Percentiles rank a stretch among this genome's conserved stretches.
Evolutionary conservation across 2,797 vertebrate species (phyloP).

Genomic region (Myripristis murdjan): DNA sequence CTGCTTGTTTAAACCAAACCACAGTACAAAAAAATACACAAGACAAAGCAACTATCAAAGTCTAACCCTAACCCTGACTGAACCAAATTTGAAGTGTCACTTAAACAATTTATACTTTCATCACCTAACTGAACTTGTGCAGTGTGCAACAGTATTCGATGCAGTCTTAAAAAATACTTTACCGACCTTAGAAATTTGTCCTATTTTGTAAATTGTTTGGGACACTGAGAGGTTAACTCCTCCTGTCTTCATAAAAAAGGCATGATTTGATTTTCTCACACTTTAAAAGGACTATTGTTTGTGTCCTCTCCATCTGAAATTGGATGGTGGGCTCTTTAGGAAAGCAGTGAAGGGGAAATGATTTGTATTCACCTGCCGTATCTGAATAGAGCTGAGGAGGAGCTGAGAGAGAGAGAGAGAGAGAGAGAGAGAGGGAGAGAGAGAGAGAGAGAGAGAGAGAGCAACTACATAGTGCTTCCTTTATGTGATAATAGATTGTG

Average conservation of each 20-base stretch:
- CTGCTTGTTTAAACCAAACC: background rate
- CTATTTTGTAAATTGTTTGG: slow-evolving; percentile 25
- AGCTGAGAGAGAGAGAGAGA: too few relatives aligned
- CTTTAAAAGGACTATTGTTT: slow-evolving; percentile 85
- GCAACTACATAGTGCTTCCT: slow-evolving; percentile 74
- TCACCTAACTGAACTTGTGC: too few relatives aligned
- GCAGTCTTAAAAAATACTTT: background rate
- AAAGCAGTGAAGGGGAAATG: slow-evolving; percentile 82
- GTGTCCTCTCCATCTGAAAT: slow-evolving; percentile 77
- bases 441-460: slow-evolving; percentile 29
- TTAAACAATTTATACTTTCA: slow-evolving; percentile 4
- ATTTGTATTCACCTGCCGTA: slow-evolving; percentile 89
- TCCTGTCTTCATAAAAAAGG: slow-evolving; percentile 58
- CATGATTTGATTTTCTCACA: slow-evolving; percentile 85
- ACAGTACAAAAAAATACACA: too few relatives aligned
- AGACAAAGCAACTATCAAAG: background rate
- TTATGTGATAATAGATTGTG: slow-evolving; percentile 81
- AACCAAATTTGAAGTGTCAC: background rate
- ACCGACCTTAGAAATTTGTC: background rate
- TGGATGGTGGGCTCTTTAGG: slow-evolving; percentile 83
- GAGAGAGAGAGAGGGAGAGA: slow-evolving; percentile 31
- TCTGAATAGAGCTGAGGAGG: slow-evolving; percentile 81
- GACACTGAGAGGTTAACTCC: slow-evolving; percentile 53
- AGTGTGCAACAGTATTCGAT: background rate
- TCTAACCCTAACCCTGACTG: background rate